Base-by-base conservation (phyloP, 2,113 vertebrate genomes). In the Saimiri boliviensis region DNA sequence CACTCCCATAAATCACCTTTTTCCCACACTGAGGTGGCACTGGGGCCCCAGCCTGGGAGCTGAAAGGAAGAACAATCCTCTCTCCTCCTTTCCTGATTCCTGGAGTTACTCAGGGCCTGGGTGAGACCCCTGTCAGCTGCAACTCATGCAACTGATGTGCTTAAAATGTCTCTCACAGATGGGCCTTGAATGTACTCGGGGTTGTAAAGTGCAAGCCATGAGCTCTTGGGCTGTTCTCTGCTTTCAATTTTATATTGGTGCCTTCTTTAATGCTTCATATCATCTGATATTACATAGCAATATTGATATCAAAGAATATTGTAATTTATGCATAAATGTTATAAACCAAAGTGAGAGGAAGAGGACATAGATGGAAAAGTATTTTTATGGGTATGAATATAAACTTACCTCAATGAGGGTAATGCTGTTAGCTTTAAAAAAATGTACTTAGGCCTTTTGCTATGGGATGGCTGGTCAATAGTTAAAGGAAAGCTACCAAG, bases 291-390 rank as follows among this genome's bases (percentile, higher is more conserved):
- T 49, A 40, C 63, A 74, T n/a, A 81, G 79, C 32, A 20, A 40
- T 58, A 40, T 10, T 86, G 89, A 25, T 86, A 94, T 76, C 68
- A 86, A 91, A 74, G 16, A 9, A 71, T 70, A 10, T 89, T 86
- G 70, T 7, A 93, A 16, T 74, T 80, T 84, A 76, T 32, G 23
- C 74, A 86, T 23, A 83, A n/a, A 37, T 49, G 19, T 58, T 23
- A 66, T 13, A 49, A 81, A 91, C 37, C 0, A 30, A 91, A 95
- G 35, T 70, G 52, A 60, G 54, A 88, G n/a, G 84, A 88, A 8
- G 25, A 81, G 79, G 45, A 73, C 97, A 45, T 30, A 52, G 52
- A 82, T 68, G 45, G 86, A 95, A 89, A 96, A 88, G 35, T 82
- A 71, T 3, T 63, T 81, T 80, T 79, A 84, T 81, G 94, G 42